phyloP scores from a whole-genome alignment of 2,888 invertebrate genomes.

The Eupeodes luniger region DNA sequence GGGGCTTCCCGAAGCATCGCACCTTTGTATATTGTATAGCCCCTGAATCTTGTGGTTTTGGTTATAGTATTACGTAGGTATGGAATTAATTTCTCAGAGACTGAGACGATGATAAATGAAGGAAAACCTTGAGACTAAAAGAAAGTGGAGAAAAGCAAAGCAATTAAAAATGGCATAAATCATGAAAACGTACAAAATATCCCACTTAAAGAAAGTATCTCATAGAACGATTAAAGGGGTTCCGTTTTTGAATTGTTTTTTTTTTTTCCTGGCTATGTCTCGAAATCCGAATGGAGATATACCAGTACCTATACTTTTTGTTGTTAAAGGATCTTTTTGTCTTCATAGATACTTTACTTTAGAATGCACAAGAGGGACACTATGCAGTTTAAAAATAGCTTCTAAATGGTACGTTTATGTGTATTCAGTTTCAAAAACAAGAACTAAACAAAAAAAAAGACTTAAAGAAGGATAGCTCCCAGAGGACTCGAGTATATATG shows the following conservation, averaged over 20 bases:
- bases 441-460: not conserved
- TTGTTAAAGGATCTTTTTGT: constrained; percentile 59
- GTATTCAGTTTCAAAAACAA: constrained; percentile 61
- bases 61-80: constrained; percentile 4
- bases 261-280: constrained; percentile 11
- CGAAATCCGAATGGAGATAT: constrained; percentile 41
- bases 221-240: constrained; percentile 69
- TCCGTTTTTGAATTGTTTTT: constrained; percentile 37
- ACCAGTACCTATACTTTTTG: constrained; percentile 11
- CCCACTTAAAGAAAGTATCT: constrained; percentile 64
- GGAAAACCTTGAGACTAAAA: constrained; percentile 67
- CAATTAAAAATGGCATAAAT: constrained; percentile 76
- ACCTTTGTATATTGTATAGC: too few species aligned
- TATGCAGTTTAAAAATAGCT: constrained; percentile 62
- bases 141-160: constrained; percentile 74
- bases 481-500: constrained; percentile 14
- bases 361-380: constrained; percentile 49
- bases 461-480: constrained; percentile 44
- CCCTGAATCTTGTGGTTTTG: constrained; percentile 58
- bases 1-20: constrained; percentile 42
- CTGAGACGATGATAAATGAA: constrained; percentile 73
- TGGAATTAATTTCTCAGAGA: constrained; percentile 68
- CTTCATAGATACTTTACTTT: constrained; percentile 1
- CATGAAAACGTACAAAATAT: constrained; percentile 46
- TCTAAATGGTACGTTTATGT: constrained; percentile 27